phyloP scores from a whole-genome alignment of 37 sponge, comb jelly and placozoan genomes.

The Amphimedon queenslandica region DNA sequence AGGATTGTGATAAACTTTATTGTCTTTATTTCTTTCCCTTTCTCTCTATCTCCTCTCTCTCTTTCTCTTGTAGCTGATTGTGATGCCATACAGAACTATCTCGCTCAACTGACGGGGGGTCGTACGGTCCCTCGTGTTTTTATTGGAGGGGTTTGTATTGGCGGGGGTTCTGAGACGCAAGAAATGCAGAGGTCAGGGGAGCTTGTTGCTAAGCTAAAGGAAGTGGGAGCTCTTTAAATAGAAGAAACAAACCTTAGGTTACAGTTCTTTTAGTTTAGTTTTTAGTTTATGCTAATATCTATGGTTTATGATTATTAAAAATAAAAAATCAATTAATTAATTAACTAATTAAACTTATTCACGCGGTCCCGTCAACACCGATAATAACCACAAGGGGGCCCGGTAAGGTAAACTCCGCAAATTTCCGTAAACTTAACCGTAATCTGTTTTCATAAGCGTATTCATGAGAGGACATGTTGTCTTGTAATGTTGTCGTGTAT shows the following conservation, averaged over 20 bases:
- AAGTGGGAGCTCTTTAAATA: conserved; percentile 42
- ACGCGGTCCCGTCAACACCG: no score
- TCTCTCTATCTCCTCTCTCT: no score
- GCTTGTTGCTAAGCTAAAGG: conserved; percentile 39
- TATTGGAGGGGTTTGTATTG: conserved; percentile 55
- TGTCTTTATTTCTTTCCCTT: no score
- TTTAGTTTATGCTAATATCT: no score
- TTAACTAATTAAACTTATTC: no score
- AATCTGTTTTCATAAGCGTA: background rate
- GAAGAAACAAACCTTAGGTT: no score
- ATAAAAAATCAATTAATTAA: no score
- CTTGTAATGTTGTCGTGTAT: background rate
- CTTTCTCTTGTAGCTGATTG: conserved; percentile 41
- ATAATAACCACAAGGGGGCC: no score
- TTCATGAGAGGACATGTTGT: background rate
- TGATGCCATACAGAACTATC: conserved; percentile 49
- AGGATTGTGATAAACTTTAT: no score
- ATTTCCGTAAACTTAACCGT: background rate
- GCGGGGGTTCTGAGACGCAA: conserved; percentile 54
- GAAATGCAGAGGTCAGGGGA: conserved; percentile 16
- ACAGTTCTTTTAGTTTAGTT: no score
- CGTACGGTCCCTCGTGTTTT: conserved; percentile 75
- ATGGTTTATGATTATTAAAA: no score
- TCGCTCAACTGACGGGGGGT: conserved; percentile 48
- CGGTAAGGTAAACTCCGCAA: background rate